Evolutionary conservation across 2,113 vertebrate species (phyloP).

Genomic region (Syrmaticus mikado): DNA sequence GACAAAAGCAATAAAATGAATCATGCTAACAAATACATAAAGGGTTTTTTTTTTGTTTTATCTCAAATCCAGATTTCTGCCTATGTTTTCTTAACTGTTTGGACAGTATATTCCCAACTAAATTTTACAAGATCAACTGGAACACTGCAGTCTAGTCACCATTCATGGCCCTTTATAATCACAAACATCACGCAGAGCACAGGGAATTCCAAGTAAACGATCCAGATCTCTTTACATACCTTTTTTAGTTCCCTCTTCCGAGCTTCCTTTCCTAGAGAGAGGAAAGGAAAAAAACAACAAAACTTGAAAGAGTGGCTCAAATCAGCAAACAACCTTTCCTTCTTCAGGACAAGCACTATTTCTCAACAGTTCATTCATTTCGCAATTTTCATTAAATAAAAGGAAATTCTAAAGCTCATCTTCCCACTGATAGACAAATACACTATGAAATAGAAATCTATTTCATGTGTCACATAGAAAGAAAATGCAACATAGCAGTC

Average conservation of each 20-base stretch:
- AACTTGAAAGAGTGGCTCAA: background rate
- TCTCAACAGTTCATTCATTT: background rate
- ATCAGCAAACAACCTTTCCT: background rate
- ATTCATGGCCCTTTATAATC: background rate
- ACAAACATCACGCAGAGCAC: background rate
- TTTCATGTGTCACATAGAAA: background rate
- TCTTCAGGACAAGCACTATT: background rate
- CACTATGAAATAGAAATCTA: background rate
- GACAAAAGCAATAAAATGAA: background rate
- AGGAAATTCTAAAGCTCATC: background rate
- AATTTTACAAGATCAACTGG: background rate
- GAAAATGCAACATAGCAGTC: background rate
- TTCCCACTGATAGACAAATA: background rate
- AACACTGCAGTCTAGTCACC: background rate
- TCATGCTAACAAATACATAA: background rate
- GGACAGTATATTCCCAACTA: background rate
- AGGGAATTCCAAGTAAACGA: background rate
- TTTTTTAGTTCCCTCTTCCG: constrained; percentile 98
- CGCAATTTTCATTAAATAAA: background rate
- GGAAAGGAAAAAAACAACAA: background rate
- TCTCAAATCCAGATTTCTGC: background rate
- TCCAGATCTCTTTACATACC: constrained; percentile 75
- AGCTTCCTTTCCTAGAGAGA: constrained; percentile 93
- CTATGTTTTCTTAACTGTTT: background rate
- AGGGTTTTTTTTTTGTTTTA: background rate